Percentiles rank a stretch among this genome's conserved stretches.
Evolutionary conservation across 2,113 vertebrate species (phyloP).

Genomic region (Gavia stellata): DNA sequence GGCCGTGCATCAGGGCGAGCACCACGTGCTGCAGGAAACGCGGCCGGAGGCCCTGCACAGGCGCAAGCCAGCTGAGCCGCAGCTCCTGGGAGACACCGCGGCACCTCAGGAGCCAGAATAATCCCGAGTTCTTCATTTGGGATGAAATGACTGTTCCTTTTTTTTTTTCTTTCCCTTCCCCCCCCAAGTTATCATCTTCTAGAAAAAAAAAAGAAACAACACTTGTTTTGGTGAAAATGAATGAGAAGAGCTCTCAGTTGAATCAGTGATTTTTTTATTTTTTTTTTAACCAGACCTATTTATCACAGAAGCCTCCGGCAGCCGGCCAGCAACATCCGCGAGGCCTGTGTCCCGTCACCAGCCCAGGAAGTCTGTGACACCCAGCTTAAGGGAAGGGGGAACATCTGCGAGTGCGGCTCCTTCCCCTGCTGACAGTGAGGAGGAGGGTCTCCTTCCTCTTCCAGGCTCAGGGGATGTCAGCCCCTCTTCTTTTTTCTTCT

Average conservation of each 20-base stretch:
- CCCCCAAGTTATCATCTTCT: not conserved
- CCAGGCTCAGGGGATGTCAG: not conserved
- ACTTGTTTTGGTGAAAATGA: not conserved
- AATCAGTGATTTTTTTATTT: not conserved
- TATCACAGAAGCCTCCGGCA: not conserved
- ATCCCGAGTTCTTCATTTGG: not conserved
- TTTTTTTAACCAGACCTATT: not conserved
- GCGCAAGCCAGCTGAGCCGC: not conserved
- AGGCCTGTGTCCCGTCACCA: not conserved
- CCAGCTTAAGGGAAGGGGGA: not conserved
- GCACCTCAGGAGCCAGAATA: not conserved
- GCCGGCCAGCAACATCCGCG: not conserved
- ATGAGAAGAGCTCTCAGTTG: not conserved
- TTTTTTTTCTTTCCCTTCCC: fast-evolving
- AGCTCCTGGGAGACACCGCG: not conserved
- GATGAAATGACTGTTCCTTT: fast-evolving
- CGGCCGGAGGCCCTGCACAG: fast-evolving
- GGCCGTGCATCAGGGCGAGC: fast-evolving
- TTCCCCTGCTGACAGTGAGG: not conserved
- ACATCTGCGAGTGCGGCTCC: not conserved
- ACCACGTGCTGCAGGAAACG: not conserved
- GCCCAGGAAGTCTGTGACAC: slow-evolving; percentile 22
- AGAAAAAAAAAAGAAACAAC: not conserved
- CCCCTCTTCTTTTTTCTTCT: not conserved
- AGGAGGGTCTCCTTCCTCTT: not conserved